phyloP scores from a whole-genome alignment of 2,888 invertebrate genomes.

The Eurois occulta region DNA sequence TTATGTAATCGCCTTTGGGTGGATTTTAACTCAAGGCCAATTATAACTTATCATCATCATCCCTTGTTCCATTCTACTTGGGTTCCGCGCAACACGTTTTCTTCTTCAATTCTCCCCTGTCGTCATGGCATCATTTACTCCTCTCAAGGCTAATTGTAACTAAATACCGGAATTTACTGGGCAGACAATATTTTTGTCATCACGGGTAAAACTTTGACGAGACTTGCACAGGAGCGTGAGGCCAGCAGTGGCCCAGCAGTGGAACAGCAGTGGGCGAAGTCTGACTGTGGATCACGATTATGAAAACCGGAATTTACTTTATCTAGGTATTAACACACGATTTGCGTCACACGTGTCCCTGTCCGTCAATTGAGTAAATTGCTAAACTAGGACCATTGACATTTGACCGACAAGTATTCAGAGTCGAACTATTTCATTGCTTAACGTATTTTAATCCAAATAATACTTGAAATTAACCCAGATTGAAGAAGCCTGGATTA shows the following conservation, averaged over 20 bases:
- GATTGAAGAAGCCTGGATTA: constrained; percentile 18
- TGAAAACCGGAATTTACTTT: neutral
- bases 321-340: neutral
- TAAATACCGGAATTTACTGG: no score
- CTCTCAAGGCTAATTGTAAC: no score
- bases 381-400: constrained; percentile 49
- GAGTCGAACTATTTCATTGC: constrained; percentile 25
- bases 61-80: no score
- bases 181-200: no score
- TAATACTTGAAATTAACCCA: constrained; percentile 39
- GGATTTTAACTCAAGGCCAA: neutral
- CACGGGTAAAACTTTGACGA: no score
- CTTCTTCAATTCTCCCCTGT: no score
- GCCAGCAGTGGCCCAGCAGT: no score
- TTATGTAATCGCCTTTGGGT: constrained; percentile 5
- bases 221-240: neutral
- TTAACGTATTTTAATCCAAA: constrained; percentile 17
- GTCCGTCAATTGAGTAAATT: constrained; percentile 37
- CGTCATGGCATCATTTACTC: no score
- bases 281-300: neutral
- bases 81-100: no score
- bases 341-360: constrained; percentile 25
- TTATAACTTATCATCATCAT: no score
- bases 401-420: constrained; percentile 32
- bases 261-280: neutral